Percentiles rank a stretch among this genome's conserved stretches.
Evolutionary conservation across 2,113 vertebrate genomes (phyloP).

Genomic region (Kryptolebias marmoratus): DNA sequence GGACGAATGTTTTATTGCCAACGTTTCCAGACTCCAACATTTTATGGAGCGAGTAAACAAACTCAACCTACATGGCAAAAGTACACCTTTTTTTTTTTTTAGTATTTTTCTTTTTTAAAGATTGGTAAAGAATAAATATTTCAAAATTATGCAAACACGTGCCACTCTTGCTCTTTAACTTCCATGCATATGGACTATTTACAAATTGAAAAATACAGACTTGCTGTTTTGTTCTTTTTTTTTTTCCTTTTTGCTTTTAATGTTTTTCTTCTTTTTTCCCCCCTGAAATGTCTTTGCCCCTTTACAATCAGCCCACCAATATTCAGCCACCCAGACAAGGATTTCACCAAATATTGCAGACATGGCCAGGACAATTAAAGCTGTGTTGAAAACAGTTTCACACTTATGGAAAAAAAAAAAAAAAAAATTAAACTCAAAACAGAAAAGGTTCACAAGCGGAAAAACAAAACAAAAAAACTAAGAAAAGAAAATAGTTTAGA

Average conservation of each 20-base stretch:
- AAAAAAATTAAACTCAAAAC: constrained; percentile 54
- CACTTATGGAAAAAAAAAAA: constrained; percentile 82
- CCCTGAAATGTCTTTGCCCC: constrained; percentile 74
- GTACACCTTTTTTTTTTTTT: constrained; percentile 81
- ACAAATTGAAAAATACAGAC: constrained; percentile 99
- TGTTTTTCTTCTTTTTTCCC: constrained; percentile 73
- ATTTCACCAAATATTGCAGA: constrained; percentile 83
- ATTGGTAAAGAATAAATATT: constrained; percentile 99
- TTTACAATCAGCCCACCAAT: constrained; percentile 85
- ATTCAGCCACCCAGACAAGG: constrained; percentile 81
- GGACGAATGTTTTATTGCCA: constrained; percentile 65
- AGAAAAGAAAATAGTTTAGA: constrained; percentile 70
- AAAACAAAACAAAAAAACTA: constrained; percentile 68
- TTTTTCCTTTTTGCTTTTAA: constrained; percentile 72
- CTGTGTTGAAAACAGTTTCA: constrained; percentile 85
- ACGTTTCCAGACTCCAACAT: constrained; percentile 69
- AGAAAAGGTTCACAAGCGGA: constrained; percentile 64
- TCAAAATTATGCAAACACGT: constrained; percentile 99
- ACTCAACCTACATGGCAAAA: constrained; percentile 89
- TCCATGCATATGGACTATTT: constrained; percentile 99
- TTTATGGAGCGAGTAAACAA: constrained; percentile 58
- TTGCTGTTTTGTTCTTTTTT: constrained; percentile 82
- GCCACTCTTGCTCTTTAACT: constrained; percentile 93
- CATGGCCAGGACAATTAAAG: constrained; percentile 92
- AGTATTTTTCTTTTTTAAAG: constrained; percentile 76